Percentiles rank a stretch among this genome's conserved stretches.
Evolutionary conservation across 2,113 vertebrate genomes (phyloP).

Genomic region (Telmatochromis brichardi): DNA sequence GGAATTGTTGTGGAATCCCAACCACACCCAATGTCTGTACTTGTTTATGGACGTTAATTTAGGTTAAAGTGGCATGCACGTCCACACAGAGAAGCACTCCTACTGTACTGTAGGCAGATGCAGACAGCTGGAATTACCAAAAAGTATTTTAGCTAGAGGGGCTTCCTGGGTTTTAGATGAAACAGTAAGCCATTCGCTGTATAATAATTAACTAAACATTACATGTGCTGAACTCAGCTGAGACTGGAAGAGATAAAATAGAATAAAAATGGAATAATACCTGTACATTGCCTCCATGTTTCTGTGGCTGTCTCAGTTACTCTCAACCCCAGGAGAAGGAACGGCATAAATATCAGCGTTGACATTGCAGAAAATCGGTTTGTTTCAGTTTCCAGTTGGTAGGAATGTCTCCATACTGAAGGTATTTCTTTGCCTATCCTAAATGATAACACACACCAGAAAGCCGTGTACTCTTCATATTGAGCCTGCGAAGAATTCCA

Average conservation of each 20-base stretch:
- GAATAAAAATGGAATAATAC: slow-evolving; percentile 5
- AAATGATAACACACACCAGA: neutral
- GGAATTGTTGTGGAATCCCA: neutral
- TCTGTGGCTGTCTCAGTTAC: slow-evolving; percentile 10
- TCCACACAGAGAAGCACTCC: neutral
- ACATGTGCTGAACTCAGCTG: neutral
- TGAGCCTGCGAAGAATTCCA: neutral
- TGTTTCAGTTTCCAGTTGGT: slow-evolving; percentile 19
- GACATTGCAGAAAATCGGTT: slow-evolving; percentile 38
- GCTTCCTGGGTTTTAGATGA: slow-evolving; percentile 31
- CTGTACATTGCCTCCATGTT: slow-evolving; percentile 54
- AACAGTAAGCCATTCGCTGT: slow-evolving; percentile 8
- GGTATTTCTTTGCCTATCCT: neutral
- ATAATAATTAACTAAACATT: slow-evolving; percentile 41
- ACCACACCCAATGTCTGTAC: slow-evolving; percentile 40
- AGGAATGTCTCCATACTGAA: slow-evolving; percentile 30
- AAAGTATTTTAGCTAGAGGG: slow-evolving; percentile 62
- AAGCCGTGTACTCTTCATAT: neutral
- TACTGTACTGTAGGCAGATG: slow-evolving; percentile 18
- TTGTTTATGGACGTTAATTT: slow-evolving; percentile 39
- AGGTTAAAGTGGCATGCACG: slow-evolving; percentile 7
- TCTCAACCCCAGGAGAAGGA: slow-evolving; percentile 45
- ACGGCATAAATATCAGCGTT: slow-evolving; percentile 17
- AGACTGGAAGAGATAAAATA: neutral
- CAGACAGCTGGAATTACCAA: slow-evolving; percentile 50